A percentile compares a stretch with the other conserved stretches of the same genome.
These are phyloP conservation scores for Helogale parvula DNA, from an alignment of 2,113 vertebrate species.

Conservation along the genomic window DNA sequence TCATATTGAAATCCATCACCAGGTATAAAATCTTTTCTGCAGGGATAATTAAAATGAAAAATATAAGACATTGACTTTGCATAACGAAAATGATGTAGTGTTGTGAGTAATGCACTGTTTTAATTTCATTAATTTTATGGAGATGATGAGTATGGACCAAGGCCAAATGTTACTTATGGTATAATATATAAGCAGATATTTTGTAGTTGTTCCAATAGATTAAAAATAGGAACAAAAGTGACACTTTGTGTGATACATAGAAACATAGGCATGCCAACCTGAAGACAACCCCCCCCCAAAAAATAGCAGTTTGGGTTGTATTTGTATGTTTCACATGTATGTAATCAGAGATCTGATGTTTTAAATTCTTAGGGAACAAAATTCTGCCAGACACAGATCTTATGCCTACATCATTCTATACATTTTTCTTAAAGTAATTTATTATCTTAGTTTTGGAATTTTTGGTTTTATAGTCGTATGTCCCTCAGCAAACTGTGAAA, in stretches of 20 bases:
- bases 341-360: background rate
- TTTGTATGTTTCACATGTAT: background rate
- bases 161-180: background rate
- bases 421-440: background rate
- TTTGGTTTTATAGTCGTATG: background rate
- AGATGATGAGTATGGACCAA: background rate
- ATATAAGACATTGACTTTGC: background rate
- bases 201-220: background rate
- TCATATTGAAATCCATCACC: background rate
- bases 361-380: background rate
- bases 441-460: background rate
- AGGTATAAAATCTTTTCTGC: background rate
- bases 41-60: background rate
- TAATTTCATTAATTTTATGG: background rate
- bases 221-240: background rate
- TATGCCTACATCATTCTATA: background rate
- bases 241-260: background rate
- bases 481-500: background rate
- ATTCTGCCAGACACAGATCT: background rate
- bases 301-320: background rate
- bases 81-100: background rate
- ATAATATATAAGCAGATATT: background rate
- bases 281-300: background rate
- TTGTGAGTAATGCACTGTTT: background rate
- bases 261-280: background rate